Percentiles rank a stretch among this genome's conserved stretches.
Conservation (phyloP, 2,797 vertebrate species). For the Myotis pilosus region DNA sequence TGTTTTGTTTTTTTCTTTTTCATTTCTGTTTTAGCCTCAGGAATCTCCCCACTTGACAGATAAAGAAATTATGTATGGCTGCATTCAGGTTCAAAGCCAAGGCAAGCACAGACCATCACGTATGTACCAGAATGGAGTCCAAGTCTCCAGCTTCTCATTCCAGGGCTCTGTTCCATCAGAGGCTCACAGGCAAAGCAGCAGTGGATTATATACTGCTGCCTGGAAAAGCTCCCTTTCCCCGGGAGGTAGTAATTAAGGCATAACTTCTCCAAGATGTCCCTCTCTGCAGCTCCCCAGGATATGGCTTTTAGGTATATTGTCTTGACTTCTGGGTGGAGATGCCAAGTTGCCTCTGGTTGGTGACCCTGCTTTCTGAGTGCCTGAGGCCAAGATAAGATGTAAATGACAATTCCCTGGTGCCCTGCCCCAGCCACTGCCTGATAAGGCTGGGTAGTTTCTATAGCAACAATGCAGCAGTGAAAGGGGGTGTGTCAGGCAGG, state of each 20-base stretch:
- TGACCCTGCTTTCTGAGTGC: constrained; percentile 43
- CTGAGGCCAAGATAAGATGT: constrained; percentile 7
- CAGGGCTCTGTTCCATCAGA: neutral
- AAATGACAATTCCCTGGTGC: neutral
- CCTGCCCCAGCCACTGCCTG: neutral
- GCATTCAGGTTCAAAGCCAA: neutral
- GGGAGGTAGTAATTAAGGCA: constrained; percentile 59
- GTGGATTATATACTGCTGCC: constrained; percentile 13
- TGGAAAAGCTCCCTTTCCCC: constrained; percentile 39
- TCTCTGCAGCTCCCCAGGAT: constrained; percentile 50
- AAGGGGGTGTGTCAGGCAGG: neutral
- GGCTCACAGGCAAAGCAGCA: neutral
- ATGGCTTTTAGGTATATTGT: constrained; percentile 54
- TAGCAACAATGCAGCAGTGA: neutral
- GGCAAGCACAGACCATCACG: neutral
- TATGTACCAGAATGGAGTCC: neutral
- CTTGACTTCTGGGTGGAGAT: constrained; percentile 26
- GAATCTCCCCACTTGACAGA: neutral
- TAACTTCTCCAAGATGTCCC: constrained; percentile 54
- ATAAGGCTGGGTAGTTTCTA: constrained; percentile 10
- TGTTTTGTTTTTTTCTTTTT: neutral
- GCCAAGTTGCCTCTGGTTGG: constrained; percentile 29
- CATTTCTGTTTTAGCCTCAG: neutral
- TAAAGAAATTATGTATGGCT: constrained; percentile 37
- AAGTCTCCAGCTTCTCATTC: neutral